Percentiles rank a stretch among this genome's conserved stretches.
Evolutionary conservation across 2,888 invertebrate species (phyloP).

Genomic region (Tethea ocularis): DNA sequence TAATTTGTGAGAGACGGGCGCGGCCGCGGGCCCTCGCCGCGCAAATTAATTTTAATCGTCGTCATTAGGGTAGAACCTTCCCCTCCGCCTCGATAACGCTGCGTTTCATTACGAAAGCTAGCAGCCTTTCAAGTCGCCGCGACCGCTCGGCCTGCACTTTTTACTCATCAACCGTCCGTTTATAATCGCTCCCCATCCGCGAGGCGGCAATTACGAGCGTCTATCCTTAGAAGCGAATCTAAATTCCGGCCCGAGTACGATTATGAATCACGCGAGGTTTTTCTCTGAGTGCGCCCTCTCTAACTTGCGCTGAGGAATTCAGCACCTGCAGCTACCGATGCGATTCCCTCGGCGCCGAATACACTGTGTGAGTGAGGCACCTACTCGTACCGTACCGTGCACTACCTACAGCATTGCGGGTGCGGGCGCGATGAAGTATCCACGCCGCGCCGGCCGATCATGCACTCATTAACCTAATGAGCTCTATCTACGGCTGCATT

Average conservation of each 20-base stretch:
- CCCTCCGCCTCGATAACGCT: conserved; percentile 29
- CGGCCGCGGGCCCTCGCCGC: conserved; percentile 38
- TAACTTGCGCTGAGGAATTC: background rate
- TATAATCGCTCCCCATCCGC: conserved; percentile 26
- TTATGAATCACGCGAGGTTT: conserved; percentile 37
- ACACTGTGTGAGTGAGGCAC: background rate
- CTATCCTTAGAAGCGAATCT: conserved; percentile 41
- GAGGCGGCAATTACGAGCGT: conserved; percentile 33
- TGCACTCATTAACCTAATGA: too few relatives aligned
- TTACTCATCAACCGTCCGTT: conserved; percentile 30
- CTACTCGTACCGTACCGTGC: too few relatives aligned
- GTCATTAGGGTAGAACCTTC: conserved; percentile 60
- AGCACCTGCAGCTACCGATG: background rate
- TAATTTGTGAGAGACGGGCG: conserved; percentile 61
- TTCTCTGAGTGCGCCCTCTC: conserved; percentile 13
- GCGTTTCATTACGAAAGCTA: conserved; percentile 15
- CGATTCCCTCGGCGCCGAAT: background rate
- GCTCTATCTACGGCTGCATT: too few relatives aligned
- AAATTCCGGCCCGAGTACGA: conserved; percentile 32
- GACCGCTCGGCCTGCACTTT: conserved; percentile 33
- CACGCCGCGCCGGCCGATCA: too few relatives aligned
- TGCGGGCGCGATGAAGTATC: too few relatives aligned
- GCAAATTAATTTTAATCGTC: conserved; percentile 81
- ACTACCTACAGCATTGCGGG: background rate
- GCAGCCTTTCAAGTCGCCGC: conserved; percentile 45